These are phyloP conservation scores for Pinna nobilis DNA, from an alignment of 1,140 invertebrate genomes.

Conservation along the genomic window DNA sequence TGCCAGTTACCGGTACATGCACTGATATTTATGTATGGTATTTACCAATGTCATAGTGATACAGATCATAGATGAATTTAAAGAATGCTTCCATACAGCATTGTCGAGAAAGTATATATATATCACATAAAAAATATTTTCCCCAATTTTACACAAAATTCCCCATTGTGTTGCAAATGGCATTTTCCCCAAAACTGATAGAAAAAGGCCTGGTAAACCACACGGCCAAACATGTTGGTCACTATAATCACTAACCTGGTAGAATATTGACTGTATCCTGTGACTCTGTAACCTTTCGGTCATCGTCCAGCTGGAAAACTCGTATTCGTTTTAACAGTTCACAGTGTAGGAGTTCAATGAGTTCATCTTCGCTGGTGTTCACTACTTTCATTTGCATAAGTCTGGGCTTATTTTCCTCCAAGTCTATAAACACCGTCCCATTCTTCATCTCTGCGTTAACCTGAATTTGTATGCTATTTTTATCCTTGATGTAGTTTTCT, in stretches of 20 bases:
- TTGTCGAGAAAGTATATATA: neutral
- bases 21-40: too few relatives aligned
- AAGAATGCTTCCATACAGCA: neutral
- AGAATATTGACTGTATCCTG: slow-evolving; percentile 24
- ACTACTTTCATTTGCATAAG: slow-evolving; percentile 25
- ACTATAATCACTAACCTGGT: slow-evolving; percentile 40
- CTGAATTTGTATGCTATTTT: slow-evolving; percentile 34
- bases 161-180: too few relatives aligned
- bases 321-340: slow-evolving; percentile 54
- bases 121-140: too few relatives aligned
- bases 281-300: slow-evolving; percentile 47
- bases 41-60: too few relatives aligned
- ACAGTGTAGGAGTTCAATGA: slow-evolving; percentile 45
- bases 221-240: too few relatives aligned
- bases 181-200: too few relatives aligned
- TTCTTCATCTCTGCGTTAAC: slow-evolving; percentile 10
- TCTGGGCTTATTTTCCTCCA: slow-evolving; percentile 38
- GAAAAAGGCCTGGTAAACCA: too few relatives aligned
- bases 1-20: too few relatives aligned
- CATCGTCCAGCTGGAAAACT: slow-evolving; percentile 51
- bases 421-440: slow-evolving; percentile 34
- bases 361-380: slow-evolving; percentile 4
- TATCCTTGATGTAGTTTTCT: slow-evolving; percentile 41
- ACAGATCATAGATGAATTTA: too few relatives aligned
- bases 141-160: too few relatives aligned